A percentile compares a stretch with the other conserved stretches of the same genome.
Evolutionary conservation across 1,140 invertebrate species (phyloP).

Genomic region (Drosophila pachea): DNA sequence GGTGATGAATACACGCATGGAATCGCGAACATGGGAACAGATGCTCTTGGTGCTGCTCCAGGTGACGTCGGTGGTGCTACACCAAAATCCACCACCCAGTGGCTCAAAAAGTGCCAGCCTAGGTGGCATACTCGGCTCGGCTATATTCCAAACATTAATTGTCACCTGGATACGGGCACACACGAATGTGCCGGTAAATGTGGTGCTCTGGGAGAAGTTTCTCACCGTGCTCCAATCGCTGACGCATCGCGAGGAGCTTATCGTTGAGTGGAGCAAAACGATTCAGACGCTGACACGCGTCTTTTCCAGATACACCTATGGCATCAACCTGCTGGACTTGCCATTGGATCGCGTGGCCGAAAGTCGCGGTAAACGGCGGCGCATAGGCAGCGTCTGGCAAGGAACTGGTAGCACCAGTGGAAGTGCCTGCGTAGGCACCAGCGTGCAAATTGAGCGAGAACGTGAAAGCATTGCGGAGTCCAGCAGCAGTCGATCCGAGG

Average conservation of each 20-base stretch:
- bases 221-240: conserved; percentile 91
- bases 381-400: conserved; percentile 80
- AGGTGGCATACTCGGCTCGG: conserved; percentile 87
- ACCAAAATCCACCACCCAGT: conserved; percentile 84
- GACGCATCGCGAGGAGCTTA: conserved; percentile 96
- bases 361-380: conserved; percentile 87
- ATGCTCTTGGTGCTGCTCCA: conserved; percentile 91
- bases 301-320: conserved; percentile 94
- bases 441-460: conserved; percentile 33
- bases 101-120: conserved; percentile 78
- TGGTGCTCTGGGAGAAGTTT: conserved; percentile 96
- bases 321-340: conserved; percentile 93
- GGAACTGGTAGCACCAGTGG: conserved; percentile 49
- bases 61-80: conserved; percentile 94
- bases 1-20: conserved; percentile 97
- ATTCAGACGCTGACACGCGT: conserved; percentile 96
- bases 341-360: conserved; percentile 91
- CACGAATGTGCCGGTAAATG: conserved; percentile 93
- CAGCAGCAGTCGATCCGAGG: conserved; percentile 70
- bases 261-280: conserved; percentile 99
- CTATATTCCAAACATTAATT: conserved; percentile 96
- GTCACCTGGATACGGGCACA: conserved; percentile 99
- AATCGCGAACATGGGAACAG: conserved; percentile 95
- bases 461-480: conserved; percentile 58
- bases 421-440: conserved; percentile 12